phyloP scores from a whole-genome alignment of 2,797 vertebrate species.

The Hippocampus kuda region DNA sequence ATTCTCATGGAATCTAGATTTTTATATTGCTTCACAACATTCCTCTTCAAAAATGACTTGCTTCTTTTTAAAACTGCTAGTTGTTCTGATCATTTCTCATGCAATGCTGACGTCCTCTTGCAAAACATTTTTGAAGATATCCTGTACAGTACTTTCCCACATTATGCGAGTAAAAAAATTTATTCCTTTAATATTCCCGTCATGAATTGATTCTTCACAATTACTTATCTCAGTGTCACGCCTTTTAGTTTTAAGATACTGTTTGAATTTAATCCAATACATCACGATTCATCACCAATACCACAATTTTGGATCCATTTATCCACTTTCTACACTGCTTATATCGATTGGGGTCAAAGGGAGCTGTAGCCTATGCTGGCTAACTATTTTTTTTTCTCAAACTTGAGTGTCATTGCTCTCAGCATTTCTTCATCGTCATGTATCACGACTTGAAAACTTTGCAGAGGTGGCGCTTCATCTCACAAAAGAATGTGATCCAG shows the following conservation, averaged over 20 bases:
- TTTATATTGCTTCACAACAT: neutral
- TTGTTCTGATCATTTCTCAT: neutral
- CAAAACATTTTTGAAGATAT: neutral
- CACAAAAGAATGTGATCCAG: conserved; percentile 22
- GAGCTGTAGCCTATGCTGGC: no score
- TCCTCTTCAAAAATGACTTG: neutral
- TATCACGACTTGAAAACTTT: conserved; percentile 1
- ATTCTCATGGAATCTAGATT: neutral
- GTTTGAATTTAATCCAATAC: neutral
- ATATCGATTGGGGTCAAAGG: no score
- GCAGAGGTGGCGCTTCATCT: conserved; percentile 17
- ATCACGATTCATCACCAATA: no score
- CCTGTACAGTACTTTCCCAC: neutral
- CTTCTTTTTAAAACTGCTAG: neutral
- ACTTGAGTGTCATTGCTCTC: no score
- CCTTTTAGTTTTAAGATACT: neutral
- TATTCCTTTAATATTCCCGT: neutral
- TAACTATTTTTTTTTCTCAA: no score
- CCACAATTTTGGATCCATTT: neutral
- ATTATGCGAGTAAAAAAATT: neutral
- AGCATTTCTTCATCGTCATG: no score
- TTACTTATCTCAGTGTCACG: neutral
- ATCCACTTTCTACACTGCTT: neutral
- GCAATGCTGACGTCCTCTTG: neutral
- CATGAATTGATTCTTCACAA: neutral